Base-by-base conservation (phyloP, 2,113 vertebrate genomes). In the Bubo blakistoni region DNA sequence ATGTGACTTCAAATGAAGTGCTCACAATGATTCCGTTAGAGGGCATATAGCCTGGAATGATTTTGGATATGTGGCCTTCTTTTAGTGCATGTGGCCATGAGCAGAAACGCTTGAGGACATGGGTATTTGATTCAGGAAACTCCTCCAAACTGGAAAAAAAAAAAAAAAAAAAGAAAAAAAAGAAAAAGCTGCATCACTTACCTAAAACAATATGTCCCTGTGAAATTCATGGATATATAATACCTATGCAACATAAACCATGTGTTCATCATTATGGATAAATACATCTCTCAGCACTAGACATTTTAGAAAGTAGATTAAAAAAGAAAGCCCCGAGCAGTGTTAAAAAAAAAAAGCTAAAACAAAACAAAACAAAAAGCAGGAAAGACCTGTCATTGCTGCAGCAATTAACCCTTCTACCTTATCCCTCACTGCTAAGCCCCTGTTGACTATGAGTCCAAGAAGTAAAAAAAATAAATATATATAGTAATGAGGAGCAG, bases 241-340 rank as follows among this genome's bases (percentile, higher is more conserved):
- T 73, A 92, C 72, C 57, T 69, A 78, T 40, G 83, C 69, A 90
- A 77, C 52, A 86, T 49, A 69, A 86, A 84, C 86, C 95, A 92
- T 89, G 65, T 93, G 83, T 94, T 94, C 59, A 57, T 94, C 73
- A 84, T 95, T 93, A 96, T 54, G 54, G 58, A 84, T 92, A 72
- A 95, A 91, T 72, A 72, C 30, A n/a, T 84, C 67, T 86, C 59
- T 96, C 89, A 96, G 86, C 82, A 95, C 66, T 38, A 95, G 76
- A 81, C n/a, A 80, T 92, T 94, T 69, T 80, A 82, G 78, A 73
- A 86, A 90, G 69, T 24, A 88, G 89, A 95, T 74, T 88, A 49
- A 79, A 92, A 95, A 81, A 67, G 78, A 97, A 91, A 90, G 65
- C 55, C 71, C 47, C 14, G 9, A 88, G 81, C 44, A 54, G 19